These are phyloP conservation scores for Chironomus riparius DNA, from an alignment of 2,888 invertebrate genomes.

Conservation along the genomic window DNA sequence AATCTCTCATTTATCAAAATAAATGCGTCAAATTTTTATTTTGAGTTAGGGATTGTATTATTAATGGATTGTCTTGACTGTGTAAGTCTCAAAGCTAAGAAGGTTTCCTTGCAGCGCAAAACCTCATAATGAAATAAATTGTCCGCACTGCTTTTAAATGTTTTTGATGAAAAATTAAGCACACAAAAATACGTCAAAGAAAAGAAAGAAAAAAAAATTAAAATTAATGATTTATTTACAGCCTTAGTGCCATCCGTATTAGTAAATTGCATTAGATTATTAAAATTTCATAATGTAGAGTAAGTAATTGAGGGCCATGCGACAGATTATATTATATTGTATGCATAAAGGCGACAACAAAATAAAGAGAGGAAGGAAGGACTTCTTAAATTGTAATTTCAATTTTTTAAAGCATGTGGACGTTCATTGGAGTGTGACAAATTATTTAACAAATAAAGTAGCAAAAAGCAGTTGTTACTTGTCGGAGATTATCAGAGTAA, in stretches of 20 bases:
- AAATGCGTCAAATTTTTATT: not conserved
- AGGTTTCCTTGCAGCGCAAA: not conserved
- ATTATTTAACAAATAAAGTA: not conserved
- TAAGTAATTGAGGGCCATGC: slow-evolving; percentile 1
- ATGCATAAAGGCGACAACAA: too few species aligned
- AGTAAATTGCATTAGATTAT: not conserved
- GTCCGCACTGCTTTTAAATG: slow-evolving; percentile 18
- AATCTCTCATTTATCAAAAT: slow-evolving; percentile 14
- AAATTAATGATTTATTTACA: slow-evolving; percentile 19
- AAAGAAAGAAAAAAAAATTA: slow-evolving; percentile 3
- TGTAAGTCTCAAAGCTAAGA: not conserved
- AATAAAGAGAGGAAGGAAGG: not conserved
- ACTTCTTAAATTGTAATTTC: not conserved
- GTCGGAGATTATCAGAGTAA: not conserved
- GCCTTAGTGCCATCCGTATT: not conserved
- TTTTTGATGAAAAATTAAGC: slow-evolving; percentile 4
- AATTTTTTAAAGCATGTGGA: not conserved
- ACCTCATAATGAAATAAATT: slow-evolving; percentile 17
- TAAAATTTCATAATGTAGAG: slow-evolving; percentile 3
- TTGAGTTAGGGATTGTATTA: not conserved
- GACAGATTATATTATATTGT: too few species aligned
- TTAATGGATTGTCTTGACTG: too few species aligned
- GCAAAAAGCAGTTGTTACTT: not conserved
- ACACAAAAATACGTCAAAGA: not conserved
- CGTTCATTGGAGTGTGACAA: not conserved